Base-by-base conservation (phyloP, 2,888 invertebrate genomes). In the Ferrisia virgata region DNA sequence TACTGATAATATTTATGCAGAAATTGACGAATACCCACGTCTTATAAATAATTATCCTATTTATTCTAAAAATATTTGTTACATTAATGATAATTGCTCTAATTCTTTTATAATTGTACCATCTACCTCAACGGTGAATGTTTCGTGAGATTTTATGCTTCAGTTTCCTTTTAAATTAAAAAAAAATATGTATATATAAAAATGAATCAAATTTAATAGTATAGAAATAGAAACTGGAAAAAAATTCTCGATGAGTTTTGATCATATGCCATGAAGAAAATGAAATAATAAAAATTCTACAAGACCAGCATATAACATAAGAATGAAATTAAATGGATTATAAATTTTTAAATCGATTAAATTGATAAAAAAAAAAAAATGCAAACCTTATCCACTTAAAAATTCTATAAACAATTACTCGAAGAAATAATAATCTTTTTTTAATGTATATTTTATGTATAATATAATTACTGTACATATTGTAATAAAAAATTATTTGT, bases 1-100 rank as follows among this genome's bases (percentile, higher is more conserved):
- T 47, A 85, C 85, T 11, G 89, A 89, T 85, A 89, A 89, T 78
- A 89, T 89, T 82, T 89, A 89, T 79, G 89, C 89, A 6, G 89
- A 89, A 85, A 89, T 89, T 39, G 89, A 89, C 85, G 89, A 89
- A 25, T 86, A 86, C 39, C 86, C 81, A 8, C 39, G 64, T 18
- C 22, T 40, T 1, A 15, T 82, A 1, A n/a, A 39, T 28, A 69
- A 69, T 82, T 82, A 39, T 39, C 22, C 69, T 9, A 72, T 82
- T 28, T 82, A 69, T 28, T 43, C 82, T 22, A 39, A 82, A 22
- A 82, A 69, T 18, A 47, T 15, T 9, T 82, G 82, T 40, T 82
- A 69, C 18, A 40, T 82, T 40, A 40, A 39, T 28, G 82, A 82
- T 22, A 31, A 31, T 40, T 82, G 72, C 18, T 72, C 82, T 11